Percentiles rank a stretch among this genome's conserved stretches.
phyloP scores from a whole-genome alignment of 1,140 invertebrate species.

The Drosophila tani region DNA sequence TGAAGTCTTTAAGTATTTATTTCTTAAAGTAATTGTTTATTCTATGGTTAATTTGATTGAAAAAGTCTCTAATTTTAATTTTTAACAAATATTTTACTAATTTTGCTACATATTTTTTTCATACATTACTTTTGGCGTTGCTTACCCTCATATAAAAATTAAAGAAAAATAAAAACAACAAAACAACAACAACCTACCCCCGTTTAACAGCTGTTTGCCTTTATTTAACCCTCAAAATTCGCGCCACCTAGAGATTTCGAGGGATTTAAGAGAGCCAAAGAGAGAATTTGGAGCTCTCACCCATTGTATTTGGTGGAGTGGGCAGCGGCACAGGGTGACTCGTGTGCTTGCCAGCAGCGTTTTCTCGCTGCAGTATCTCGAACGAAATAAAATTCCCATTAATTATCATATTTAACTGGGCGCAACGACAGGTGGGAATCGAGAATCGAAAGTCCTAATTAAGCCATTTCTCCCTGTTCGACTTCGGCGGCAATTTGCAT shows the following conservation, averaged over 20 bases:
- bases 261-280: constrained; percentile 62
- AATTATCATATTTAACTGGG: constrained; percentile 38
- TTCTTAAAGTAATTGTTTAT: too few species aligned
- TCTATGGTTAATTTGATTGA: too few species aligned
- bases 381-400: constrained; percentile 24
- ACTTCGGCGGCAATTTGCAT: constrained; percentile 48
- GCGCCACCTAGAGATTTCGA: constrained; percentile 3
- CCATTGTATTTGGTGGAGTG: background rate
- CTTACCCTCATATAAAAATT: constrained; percentile 2
- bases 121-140: background rate
- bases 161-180: constrained; percentile 4
- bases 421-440: constrained; percentile 30
- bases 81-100: too few species aligned
- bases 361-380: background rate
- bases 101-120: background rate
- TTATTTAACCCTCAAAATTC: constrained; percentile 26
- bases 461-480: constrained; percentile 42
- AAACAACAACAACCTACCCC: constrained; percentile 1
- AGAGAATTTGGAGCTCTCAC: constrained; percentile 36
- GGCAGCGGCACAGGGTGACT: constrained; percentile 56
- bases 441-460: constrained; percentile 36
- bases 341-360: constrained; percentile 16
- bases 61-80: too few species aligned
- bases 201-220: constrained; percentile 15
- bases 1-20: too few species aligned